These are phyloP conservation scores for Paelopatides confundens DNA, from an alignment of 53 echinoderm and acorn worm genomes.

Conservation along the genomic window DNA sequence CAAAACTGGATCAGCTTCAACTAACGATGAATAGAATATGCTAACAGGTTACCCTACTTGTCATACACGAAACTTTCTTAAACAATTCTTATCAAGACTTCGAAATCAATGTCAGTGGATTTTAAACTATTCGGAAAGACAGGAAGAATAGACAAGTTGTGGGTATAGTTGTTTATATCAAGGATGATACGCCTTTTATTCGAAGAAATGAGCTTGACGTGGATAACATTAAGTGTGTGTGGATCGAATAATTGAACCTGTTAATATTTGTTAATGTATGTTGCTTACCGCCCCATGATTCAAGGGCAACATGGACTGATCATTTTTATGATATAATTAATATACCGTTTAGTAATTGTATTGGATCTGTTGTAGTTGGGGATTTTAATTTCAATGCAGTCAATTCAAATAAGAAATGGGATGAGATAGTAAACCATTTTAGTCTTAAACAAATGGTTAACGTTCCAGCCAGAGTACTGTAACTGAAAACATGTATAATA, in stretches of 20 bases:
- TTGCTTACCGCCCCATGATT: not conserved
- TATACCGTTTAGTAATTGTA: not conserved
- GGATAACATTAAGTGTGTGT: not conserved
- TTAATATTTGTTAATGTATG: not conserved
- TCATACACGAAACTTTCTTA: not conserved
- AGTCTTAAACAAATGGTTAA: too few species aligned
- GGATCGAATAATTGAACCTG: not conserved
- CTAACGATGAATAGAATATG: not conserved
- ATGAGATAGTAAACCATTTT: not conserved
- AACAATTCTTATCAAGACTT: too few species aligned
- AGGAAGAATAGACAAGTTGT: not conserved
- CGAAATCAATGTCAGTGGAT: too few species aligned
- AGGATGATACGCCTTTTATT: not conserved
- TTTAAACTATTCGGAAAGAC: not conserved
- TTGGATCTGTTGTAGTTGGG: not conserved
- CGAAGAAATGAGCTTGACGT: not conserved
- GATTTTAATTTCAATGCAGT: not conserved
- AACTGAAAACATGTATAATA: not conserved
- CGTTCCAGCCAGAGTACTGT: not conserved
- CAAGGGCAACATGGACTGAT: not conserved
- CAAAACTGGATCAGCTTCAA: not conserved
- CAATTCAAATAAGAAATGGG: too few species aligned
- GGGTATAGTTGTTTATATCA: slow-evolving; percentile 12
- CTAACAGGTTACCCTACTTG: not conserved
- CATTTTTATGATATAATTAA: slow-evolving; percentile 9